These are phyloP conservation scores for Beris morrisii DNA, from an alignment of 2,888 invertebrate species.

Conservation along the genomic window DNA sequence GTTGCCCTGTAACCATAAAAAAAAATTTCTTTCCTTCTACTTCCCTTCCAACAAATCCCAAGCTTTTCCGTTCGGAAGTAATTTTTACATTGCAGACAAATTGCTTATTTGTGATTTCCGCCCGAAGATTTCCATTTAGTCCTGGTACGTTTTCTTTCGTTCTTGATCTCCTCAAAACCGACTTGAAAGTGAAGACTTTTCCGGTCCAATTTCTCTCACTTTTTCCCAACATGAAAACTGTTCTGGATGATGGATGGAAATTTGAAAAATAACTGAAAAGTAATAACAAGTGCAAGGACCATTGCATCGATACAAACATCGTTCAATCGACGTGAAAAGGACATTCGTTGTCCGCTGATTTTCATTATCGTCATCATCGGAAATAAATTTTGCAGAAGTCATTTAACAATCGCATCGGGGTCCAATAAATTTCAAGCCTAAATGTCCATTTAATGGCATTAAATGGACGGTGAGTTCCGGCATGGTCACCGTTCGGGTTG, in stretches of 20 bases:
- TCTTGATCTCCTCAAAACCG: not conserved
- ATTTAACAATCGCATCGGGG: conserved; percentile 42
- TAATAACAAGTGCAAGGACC: not conserved
- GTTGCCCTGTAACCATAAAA: not conserved
- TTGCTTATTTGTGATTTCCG: conserved; percentile 8
- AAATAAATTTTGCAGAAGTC: conserved; percentile 44
- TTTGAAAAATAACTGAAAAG: not conserved
- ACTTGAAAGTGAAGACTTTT: not conserved
- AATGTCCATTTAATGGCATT: conserved; percentile 44
- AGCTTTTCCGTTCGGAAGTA: conserved; percentile 9
- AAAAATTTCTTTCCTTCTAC: not conserved
- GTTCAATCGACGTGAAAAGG: not conserved
- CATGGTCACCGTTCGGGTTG: conserved; percentile 13
- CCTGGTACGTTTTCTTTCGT: not conserved
- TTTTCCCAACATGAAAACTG: not conserved
- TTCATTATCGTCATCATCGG: conserved; percentile 16
- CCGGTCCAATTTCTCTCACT: not conserved
- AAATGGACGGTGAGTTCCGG: conserved; percentile 24
- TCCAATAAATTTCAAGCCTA: conserved; percentile 43
- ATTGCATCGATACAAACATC: not conserved
- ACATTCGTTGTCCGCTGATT: not conserved
- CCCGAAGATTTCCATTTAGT: not conserved
- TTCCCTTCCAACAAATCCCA: not conserved
- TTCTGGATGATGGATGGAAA: not conserved
- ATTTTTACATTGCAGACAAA: conserved; percentile 19